phyloP scores from a whole-genome alignment of 1,140 invertebrate species.

The Potamilus streckersoni region DNA sequence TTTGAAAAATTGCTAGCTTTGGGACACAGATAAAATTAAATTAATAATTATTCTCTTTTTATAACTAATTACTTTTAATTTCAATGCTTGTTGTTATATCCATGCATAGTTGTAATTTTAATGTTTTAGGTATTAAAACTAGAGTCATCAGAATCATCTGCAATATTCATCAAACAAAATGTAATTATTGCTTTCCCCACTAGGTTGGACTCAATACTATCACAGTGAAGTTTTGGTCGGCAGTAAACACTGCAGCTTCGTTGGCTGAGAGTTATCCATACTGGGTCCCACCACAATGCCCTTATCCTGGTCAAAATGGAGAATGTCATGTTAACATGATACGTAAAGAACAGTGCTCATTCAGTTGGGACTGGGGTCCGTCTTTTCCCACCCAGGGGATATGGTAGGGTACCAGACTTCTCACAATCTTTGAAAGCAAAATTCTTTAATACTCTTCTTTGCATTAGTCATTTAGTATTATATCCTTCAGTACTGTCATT shows the following conservation, averaged over 20 bases:
- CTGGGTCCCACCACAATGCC: constrained; percentile 83
- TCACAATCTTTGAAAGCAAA: too few relatives aligned
- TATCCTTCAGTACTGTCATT: too few relatives aligned
- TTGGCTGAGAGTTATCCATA: constrained; percentile 74
- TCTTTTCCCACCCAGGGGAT: constrained; percentile 93
- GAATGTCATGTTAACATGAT: constrained; percentile 96
- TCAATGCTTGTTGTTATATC: too few relatives aligned
- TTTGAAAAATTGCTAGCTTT: too few relatives aligned
- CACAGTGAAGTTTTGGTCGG: constrained; percentile 80
- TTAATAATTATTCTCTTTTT: too few relatives aligned
- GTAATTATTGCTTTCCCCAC: not conserved
- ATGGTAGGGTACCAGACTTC: constrained; percentile 73
- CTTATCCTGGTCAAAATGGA: constrained; percentile 83
- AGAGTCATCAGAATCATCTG: too few relatives aligned
- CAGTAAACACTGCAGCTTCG: constrained; percentile 76
- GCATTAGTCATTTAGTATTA: too few relatives aligned
- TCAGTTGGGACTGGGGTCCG: constrained; percentile 98
- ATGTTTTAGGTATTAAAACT: too few relatives aligned
- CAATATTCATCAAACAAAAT: not conserved
- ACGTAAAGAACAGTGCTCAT: constrained; percentile 96
- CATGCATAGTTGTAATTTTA: too few relatives aligned
- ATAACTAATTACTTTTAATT: too few relatives aligned
- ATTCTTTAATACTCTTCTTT: too few relatives aligned
- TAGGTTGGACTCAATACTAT: constrained; percentile 74
- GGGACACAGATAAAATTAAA: too few relatives aligned